phyloP scores from a whole-genome alignment of 2,888 invertebrate species.

The Silvanus unidentatus region DNA sequence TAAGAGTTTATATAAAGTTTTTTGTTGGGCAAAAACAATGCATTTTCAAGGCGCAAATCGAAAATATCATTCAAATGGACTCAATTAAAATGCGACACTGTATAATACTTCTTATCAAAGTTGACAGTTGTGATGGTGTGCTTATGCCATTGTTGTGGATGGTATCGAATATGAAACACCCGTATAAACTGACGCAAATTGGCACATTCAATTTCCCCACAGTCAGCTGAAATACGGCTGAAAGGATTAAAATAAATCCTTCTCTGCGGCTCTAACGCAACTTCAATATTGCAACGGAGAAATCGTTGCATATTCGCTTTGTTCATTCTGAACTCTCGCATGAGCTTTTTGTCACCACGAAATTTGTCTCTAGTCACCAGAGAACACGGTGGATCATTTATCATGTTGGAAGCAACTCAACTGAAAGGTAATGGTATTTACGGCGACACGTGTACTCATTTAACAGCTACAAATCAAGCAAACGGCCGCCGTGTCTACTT shows the following conservation, averaged over 20 bases:
- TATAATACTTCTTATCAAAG: constrained; percentile 28
- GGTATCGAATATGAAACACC: constrained; percentile 32
- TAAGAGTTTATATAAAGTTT: too few relatives aligned
- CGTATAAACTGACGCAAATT: constrained; percentile 30
- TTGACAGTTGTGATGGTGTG: constrained; percentile 19
- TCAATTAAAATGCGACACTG: too few relatives aligned
- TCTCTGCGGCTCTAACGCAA: too few relatives aligned
- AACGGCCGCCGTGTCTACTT: constrained; percentile 12
- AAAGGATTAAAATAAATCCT: too few relatives aligned
- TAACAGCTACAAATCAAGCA: constrained; percentile 36
- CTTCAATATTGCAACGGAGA: too few relatives aligned
- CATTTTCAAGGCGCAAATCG: too few relatives aligned
- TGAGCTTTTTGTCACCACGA: constrained; percentile 1
- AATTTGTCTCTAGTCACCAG: neutral
- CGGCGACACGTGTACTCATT: constrained; percentile 34
- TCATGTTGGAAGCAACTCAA: neutral
- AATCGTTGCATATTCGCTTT: too few relatives aligned
- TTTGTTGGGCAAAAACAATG: too few relatives aligned
- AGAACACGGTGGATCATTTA: neutral
- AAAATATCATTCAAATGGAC: too few relatives aligned
- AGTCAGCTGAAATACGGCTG: too few relatives aligned
- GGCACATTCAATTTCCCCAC: neutral
- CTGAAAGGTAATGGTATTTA: constrained; percentile 23
- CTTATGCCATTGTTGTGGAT: constrained; percentile 28
- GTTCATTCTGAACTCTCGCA: too few relatives aligned